A percentile compares a stretch with the other conserved stretches of the same genome.
phyloP scores from a whole-genome alignment of 2,113 vertebrate genomes.

The Ceratotherium simum region DNA sequence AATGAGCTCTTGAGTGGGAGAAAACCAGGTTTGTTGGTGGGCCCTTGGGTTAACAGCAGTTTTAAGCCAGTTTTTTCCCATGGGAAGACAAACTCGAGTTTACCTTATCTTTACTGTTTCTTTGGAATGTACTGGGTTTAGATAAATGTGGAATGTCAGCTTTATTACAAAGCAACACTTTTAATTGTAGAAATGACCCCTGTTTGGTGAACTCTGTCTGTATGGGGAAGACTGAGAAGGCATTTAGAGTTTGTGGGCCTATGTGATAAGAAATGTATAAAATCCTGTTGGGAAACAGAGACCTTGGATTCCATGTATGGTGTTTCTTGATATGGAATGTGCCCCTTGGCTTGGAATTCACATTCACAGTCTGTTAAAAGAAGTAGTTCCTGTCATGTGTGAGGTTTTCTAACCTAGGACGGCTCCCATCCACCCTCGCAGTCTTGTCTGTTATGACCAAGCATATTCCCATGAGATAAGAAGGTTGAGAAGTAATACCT shows the following conservation, averaged over 20 bases:
- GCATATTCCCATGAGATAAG: not conserved
- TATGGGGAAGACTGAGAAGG: not conserved
- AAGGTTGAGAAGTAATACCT: not conserved
- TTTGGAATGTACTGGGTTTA: not conserved
- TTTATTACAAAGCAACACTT: not conserved
- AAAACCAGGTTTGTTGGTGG: not conserved
- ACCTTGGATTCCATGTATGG: too few species aligned
- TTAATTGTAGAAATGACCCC: not conserved
- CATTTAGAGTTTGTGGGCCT: not conserved
- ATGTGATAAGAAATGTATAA: not conserved
- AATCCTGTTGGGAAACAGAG: not conserved
- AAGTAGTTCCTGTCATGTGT: not conserved
- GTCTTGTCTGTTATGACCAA: not conserved
- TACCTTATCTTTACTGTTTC: not conserved
- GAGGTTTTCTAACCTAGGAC: not conserved
- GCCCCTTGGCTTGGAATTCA: not conserved
- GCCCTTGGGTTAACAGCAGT: not conserved
- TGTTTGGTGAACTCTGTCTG: not conserved
- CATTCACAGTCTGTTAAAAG: not conserved
- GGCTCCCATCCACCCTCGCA: not conserved
- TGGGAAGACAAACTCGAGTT: not conserved
- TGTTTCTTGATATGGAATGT: not conserved
- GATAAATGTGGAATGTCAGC: slow-evolving; percentile 20
- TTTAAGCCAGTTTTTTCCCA: not conserved
- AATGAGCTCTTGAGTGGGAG: not conserved